phyloP scores from a whole-genome alignment of 2,888 invertebrate genomes.

The Mythimna lalbum region DNA sequence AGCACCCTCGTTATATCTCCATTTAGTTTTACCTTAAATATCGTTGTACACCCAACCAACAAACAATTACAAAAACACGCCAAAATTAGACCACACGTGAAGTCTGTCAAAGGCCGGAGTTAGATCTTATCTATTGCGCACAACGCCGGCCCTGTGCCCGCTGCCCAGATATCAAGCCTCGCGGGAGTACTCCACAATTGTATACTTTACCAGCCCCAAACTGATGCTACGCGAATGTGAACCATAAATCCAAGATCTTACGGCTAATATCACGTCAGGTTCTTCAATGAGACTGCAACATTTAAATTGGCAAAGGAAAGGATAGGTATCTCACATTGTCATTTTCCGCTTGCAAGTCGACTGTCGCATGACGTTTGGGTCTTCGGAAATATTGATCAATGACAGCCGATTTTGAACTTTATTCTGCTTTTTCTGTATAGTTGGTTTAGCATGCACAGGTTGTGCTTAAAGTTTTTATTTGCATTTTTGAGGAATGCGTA shows the following conservation, averaged over 20 bases:
- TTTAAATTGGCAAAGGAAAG: conserved; percentile 61
- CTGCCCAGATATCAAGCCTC: conserved; percentile 72
- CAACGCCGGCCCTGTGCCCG: conserved; percentile 74
- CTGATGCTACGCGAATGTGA: conserved; percentile 48
- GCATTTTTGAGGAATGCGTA: conserved; percentile 58
- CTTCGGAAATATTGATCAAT: conserved; percentile 52
- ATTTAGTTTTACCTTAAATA: neutral
- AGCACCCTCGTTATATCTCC: neutral
- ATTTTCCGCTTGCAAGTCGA: conserved; percentile 72
- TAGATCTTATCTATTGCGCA: conserved; percentile 82
- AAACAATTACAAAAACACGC: conserved; percentile 61
- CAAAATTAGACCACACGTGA: conserved; percentile 83
- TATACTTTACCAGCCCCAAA: conserved; percentile 39
- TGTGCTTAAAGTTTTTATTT: conserved; percentile 55
- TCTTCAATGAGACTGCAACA: conserved; percentile 35
- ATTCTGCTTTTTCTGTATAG: neutral
- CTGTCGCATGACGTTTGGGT: conserved; percentile 64
- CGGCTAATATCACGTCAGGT: neutral
- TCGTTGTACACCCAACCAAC: conserved; percentile 13
- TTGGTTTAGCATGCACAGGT: conserved; percentile 21
- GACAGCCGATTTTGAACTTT: conserved; percentile 54
- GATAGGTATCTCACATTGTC: conserved; percentile 77
- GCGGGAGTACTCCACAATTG: conserved; percentile 65
- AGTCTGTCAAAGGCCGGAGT: conserved; percentile 72
- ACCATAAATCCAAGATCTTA: conserved; percentile 48